phyloP scores from a whole-genome alignment of 2,888 invertebrate genomes.

The Galeopsomyia nigrocyanea region DNA sequence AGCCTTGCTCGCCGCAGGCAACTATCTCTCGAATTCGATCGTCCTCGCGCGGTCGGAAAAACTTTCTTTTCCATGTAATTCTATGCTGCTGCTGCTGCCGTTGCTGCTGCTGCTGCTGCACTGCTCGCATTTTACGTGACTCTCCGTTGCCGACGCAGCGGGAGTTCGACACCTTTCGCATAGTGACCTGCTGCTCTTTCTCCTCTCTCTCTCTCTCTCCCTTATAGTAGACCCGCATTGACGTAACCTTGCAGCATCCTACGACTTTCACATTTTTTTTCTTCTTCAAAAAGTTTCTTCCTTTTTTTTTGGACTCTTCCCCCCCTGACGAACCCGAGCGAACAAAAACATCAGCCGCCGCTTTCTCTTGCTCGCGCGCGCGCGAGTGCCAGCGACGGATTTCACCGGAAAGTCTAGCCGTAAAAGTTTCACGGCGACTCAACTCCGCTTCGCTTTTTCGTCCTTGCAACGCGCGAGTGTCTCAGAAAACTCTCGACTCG shows the following conservation, averaged over 20 bases:
- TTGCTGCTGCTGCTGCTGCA: constrained; percentile 6
- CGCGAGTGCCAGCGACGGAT: constrained; percentile 18
- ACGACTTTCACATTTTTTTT: constrained; percentile 64
- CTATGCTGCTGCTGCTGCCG: constrained; percentile 2
- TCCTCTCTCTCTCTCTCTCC: not conserved
- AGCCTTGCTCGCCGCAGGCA: constrained; percentile 27
- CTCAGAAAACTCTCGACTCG: constrained; percentile 1
- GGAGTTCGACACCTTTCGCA: constrained; percentile 58
- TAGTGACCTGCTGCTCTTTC: constrained; percentile 29
- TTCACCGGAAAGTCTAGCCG: constrained; percentile 48
- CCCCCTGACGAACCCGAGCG: not conserved
- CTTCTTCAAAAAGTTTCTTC: constrained; percentile 49
- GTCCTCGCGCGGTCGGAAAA: constrained; percentile 45
- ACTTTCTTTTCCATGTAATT: constrained; percentile 50
- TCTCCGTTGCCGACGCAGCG: constrained; percentile 50
- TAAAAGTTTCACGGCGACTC: constrained; percentile 49
- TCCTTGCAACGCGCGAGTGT: not conserved
- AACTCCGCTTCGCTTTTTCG: not conserved
- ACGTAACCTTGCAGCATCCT: constrained; percentile 47
- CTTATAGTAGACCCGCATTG: not conserved
- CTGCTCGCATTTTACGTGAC: constrained; percentile 59
- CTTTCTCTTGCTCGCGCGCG: constrained; percentile 25
- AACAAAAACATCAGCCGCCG: constrained; percentile 30
- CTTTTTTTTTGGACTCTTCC: not conserved
- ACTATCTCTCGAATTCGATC: constrained; percentile 51